phyloP scores from a whole-genome alignment of 1,140 invertebrate genomes.

The Neodiprion fabricii region DNA sequence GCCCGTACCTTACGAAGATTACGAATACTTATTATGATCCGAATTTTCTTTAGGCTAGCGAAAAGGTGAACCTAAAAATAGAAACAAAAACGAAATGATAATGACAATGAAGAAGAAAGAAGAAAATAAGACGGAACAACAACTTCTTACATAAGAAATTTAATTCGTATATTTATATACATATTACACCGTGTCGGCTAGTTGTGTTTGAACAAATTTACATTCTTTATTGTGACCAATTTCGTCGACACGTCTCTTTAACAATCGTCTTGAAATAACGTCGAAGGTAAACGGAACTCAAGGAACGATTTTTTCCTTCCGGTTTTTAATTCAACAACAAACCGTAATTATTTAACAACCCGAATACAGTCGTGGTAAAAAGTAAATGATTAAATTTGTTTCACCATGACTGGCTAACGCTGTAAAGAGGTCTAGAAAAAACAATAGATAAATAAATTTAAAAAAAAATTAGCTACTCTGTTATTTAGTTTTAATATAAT shows the following conservation, averaged over 20 bases:
- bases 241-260: not conserved
- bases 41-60: not conserved
- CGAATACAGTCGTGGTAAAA: not conserved
- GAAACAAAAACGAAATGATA: not conserved
- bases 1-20: constrained; percentile 14
- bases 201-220: not conserved
- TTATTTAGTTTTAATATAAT: constrained; percentile 41
- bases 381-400: not conserved
- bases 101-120: too few relatives aligned
- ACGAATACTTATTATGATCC: not conserved
- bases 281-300: not conserved
- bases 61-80: not conserved
- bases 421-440: constrained; percentile 11
- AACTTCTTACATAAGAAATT: not conserved
- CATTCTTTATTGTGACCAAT: not conserved
- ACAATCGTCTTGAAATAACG: not conserved
- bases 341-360: not conserved
- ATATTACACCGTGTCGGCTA: not conserved
- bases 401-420: constrained; percentile 1
- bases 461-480: constrained; percentile 19
- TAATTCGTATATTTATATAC: not conserved
- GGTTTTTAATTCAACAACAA: not conserved
- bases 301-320: not conserved
- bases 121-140: not conserved
- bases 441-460: too few relatives aligned